Evolutionary conservation across 2,113 vertebrate genomes (phyloP).

Genomic region (Calyptommatus sinebrachiatus): DNA sequence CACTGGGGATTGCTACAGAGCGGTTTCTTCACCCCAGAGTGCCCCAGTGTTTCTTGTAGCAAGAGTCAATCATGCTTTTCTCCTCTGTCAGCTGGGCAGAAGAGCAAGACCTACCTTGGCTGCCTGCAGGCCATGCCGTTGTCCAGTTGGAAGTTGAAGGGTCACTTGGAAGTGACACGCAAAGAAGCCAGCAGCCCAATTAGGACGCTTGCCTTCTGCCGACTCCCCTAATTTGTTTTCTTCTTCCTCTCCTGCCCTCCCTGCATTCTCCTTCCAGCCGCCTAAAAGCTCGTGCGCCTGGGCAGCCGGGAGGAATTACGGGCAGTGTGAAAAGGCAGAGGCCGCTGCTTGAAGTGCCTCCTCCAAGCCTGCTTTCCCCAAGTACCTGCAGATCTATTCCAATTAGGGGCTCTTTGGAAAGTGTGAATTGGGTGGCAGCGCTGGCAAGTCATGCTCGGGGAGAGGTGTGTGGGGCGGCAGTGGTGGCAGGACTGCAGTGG

Average conservation of each 20-base stretch:
- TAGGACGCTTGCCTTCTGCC: neutral
- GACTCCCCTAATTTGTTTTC: conserved; percentile 18
- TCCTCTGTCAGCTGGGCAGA: too few species aligned
- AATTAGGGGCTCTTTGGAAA: conserved; percentile 32
- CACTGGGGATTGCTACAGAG: neutral
- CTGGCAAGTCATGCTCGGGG: conserved; percentile 25
- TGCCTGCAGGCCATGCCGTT: neutral
- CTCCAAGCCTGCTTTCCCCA: conserved; percentile 33
- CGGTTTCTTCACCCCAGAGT: neutral
- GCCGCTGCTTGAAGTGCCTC: conserved; percentile 24
- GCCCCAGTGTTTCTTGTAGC: neutral
- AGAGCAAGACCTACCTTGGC: accelerated
- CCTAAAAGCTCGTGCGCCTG: accelerated
- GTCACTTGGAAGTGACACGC: conserved; percentile 3
- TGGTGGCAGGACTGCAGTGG: neutral
- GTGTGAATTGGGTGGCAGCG: neutral
- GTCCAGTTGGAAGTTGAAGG: conserved; percentile 17
- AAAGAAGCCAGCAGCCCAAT: accelerated
- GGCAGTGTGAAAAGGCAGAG: accelerated
- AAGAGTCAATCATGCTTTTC: neutral
- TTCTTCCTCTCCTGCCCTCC: neutral
- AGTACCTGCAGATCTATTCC: conserved; percentile 46
- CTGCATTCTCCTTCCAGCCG: accelerated
- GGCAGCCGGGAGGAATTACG: neutral
- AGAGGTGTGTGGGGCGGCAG: neutral